Conservation (phyloP, 2,797 vertebrate species). For the Sorex maritimensis region DNA sequence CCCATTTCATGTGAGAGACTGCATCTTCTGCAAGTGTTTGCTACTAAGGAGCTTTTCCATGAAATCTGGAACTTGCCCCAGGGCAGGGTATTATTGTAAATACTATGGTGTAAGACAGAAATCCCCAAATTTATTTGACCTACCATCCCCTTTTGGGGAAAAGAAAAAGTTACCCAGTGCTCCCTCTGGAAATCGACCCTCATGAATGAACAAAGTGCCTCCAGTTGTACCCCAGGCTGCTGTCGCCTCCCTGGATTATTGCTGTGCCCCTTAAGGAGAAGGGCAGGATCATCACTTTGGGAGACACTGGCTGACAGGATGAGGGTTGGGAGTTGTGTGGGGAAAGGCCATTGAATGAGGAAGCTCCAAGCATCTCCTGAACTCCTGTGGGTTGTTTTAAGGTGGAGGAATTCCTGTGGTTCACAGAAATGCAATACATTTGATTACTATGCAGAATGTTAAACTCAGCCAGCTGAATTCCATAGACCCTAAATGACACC, state of each 20-base stretch:
- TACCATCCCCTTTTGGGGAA: too few relatives aligned
- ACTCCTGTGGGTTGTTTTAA: neutral
- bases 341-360: slow-evolving; percentile 27
- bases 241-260: too few relatives aligned
- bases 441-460: slow-evolving; percentile 58
- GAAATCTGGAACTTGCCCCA: neutral
- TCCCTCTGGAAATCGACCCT: too few relatives aligned
- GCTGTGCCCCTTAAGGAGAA: too few relatives aligned
- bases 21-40: slow-evolving; percentile 17
- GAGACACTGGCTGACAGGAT: too few relatives aligned
- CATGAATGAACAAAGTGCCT: too few relatives aligned
- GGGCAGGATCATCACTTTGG: too few relatives aligned
- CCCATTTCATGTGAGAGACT: neutral
- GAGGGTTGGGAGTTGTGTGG: neutral
- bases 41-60: neutral
- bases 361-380: neutral
- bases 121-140: too few relatives aligned
- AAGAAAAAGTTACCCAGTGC: too few relatives aligned
- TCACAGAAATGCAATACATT: neutral
- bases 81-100: slow-evolving; percentile 23
- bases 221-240: too few relatives aligned
- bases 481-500: slow-evolving; percentile 29
- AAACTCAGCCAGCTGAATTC: slow-evolving; percentile 54
- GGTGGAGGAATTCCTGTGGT: neutral
- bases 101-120: neutral